Evolutionary conservation across 2,113 vertebrate species (phyloP).

Genomic region (Corvus hawaiiensis): DNA sequence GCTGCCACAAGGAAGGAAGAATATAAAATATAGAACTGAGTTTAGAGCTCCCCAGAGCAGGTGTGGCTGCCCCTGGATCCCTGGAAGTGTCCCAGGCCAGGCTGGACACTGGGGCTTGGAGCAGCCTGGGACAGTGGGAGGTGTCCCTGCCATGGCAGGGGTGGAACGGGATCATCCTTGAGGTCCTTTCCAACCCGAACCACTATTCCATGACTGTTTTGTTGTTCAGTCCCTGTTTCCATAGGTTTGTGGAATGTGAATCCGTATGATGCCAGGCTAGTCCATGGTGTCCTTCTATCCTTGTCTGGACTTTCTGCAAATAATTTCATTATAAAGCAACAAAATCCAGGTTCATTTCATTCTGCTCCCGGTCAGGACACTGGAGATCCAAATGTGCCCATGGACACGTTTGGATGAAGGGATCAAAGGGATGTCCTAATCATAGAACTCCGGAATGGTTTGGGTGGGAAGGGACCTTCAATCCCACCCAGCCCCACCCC

Average conservation of each 20-base stretch:
- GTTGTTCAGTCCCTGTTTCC: neutral
- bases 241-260: neutral
- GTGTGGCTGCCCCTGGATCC: neutral
- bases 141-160: neutral
- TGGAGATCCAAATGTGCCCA: neutral
- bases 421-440: too few relatives aligned
- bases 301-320: neutral
- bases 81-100: neutral
- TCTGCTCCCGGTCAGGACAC: neutral
- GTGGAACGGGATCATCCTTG: neutral
- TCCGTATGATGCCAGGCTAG: neutral
- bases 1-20: neutral
- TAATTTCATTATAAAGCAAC: neutral
- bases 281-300: neutral
- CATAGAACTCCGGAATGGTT: neutral
- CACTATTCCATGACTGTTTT: neutral
- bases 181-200: neutral
- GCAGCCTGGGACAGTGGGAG: rapidly evolving
- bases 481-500: rapidly evolving
- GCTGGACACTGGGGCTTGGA: neutral
- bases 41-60: neutral
- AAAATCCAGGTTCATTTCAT: neutral
- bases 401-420: neutral
- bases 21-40: neutral
- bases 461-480: neutral